Base-by-base conservation (phyloP, 2,888 invertebrate species). In the Andrena hattorfiana region DNA sequence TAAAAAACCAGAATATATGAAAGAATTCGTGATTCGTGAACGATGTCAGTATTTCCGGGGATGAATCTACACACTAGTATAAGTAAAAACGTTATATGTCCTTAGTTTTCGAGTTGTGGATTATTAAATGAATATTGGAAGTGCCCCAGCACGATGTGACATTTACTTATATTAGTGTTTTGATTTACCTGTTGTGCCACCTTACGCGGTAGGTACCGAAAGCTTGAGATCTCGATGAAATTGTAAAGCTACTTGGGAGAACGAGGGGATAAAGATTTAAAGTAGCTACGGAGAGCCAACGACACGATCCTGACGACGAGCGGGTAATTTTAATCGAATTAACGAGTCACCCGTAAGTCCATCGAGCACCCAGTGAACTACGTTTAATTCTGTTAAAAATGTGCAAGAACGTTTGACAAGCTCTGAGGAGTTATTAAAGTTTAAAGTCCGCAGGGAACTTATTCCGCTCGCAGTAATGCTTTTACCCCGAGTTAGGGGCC, bases 351-450 rank as follows among this genome's bases (percentile, higher is more conserved):
- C 56, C n/a, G 20, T 23, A 56, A 26, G 2, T 10, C 23, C 20
- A 56, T 56, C 23, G 23, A 62, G 3, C 20, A n/a, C 32, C 16
- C 32, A 35, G 60, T 6, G 30, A 28, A 62, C n/a, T 32, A 8
- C 32, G 20, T 7, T 62, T 32, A 62, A 62, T 62, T 28, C 13
- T 62, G 4, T 42, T 60, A 59, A 49, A 32, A 60, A 54, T 42
- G 42, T 35, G 54, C 48, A 30, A 23, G 32, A 59, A 7, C 49
- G 13, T 63, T 68, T 68, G 62, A 62, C 62, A 62, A 62, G 32
- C 32, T 62, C 62, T 4, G 32, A 7, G 20, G 32, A 62, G 32
- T 35, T 62, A 35, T 62, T 62, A 28, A 94, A 62, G 23, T 62
- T 62, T 60, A 7, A 60, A 32, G 32, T 20, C 62, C n/a, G 4